Evolutionary conservation across 2,113 vertebrate genomes (phyloP).

Genomic region (Limanda limanda): DNA sequence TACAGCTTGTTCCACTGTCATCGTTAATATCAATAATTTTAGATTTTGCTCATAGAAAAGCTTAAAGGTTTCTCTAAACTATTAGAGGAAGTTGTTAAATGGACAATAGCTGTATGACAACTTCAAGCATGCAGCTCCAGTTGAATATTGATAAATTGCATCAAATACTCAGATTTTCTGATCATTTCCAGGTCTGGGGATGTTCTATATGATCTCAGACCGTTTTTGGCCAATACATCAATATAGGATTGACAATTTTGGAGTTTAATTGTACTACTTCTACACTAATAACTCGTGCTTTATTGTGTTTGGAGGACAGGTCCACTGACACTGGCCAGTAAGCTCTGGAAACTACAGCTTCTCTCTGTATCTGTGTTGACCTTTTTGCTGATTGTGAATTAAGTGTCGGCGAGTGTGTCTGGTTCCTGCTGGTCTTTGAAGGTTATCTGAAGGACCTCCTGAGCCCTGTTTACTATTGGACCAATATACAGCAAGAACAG

Average conservation of each 20-base stretch:
- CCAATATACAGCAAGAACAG: conserved; percentile 54
- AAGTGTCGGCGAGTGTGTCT: conserved; percentile 40
- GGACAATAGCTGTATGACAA: no score
- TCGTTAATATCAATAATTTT: no score
- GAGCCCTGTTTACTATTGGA: conserved; percentile 40
- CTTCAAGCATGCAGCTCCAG: no score
- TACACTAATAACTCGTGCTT: conserved; percentile 15
- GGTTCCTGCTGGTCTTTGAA: conserved; percentile 62
- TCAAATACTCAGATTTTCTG: neutral
- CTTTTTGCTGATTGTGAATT: conserved; percentile 67
- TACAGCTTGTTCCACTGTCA: no score
- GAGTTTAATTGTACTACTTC: conserved; percentile 23
- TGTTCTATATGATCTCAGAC: no score
- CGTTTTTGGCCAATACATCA: no score
- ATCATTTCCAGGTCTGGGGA: no score
- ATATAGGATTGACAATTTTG: neutral
- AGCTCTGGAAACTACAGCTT: conserved; percentile 45
- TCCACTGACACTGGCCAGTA: conserved; percentile 42
- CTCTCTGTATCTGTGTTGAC: conserved; percentile 4
- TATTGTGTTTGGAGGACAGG: conserved; percentile 42
- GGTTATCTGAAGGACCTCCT: conserved; percentile 50
- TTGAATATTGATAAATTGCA: neutral
- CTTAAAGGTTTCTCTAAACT: no score
- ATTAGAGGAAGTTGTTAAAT: no score
- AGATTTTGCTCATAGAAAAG: no score